These are phyloP conservation scores for Aeoliscus strigatus DNA, from an alignment of 2,797 vertebrate genomes.

Conservation along the genomic window DNA sequence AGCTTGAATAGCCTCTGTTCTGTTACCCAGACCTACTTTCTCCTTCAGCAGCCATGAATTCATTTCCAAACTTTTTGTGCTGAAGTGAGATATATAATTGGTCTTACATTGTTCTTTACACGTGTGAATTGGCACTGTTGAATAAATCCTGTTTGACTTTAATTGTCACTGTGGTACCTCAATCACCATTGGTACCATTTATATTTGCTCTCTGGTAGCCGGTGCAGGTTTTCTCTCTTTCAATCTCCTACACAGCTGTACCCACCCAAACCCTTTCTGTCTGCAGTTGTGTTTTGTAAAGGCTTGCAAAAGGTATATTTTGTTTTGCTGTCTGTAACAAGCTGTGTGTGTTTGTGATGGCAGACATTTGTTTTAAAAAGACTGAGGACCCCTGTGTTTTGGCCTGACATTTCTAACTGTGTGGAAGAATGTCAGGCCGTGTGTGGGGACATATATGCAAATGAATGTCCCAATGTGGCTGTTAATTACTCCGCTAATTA, in stretches of 20 bases:
- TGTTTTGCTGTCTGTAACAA: conserved; percentile 3
- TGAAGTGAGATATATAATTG: conserved; percentile 58
- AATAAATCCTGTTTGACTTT: no score
- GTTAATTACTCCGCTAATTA: conserved; percentile 75
- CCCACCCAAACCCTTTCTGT: no score
- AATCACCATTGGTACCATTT: no score
- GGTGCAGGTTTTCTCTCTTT: no score
- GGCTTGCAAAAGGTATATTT: no score
- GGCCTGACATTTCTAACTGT: conserved; percentile 15
- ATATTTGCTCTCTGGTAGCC: no score
- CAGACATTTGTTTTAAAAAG: no score
- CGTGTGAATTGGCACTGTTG: no score
- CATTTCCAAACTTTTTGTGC: conserved; percentile 50
- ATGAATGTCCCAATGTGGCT: conserved; percentile 66
- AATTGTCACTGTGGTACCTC: no score
- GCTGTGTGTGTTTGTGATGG: not conserved
- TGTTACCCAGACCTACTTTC: conserved; percentile 25
- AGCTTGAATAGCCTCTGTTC: conserved; percentile 26
- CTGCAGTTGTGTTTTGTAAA: no score
- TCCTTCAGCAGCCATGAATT: conserved; percentile 29
- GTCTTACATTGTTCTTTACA: conserved; percentile 44
- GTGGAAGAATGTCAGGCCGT: conserved; percentile 32
- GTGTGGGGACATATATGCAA: conserved; percentile 56
- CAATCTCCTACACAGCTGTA: no score
- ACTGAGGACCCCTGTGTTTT: conserved; percentile 14